Evolutionary conservation across 2,888 invertebrate species (phyloP).

Genomic region (Eucriotettix oculatus): DNA sequence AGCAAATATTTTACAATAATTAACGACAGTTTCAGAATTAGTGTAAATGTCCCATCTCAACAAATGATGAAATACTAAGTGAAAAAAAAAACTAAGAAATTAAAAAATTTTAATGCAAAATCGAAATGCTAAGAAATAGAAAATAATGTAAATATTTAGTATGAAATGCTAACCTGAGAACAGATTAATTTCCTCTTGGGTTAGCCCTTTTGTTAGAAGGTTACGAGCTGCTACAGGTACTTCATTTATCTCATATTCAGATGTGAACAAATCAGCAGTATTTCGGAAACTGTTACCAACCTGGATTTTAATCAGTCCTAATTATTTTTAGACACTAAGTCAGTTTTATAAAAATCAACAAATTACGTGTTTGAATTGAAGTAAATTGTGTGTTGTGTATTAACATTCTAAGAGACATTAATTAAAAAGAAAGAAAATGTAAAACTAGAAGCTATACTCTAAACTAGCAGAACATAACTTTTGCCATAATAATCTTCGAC

Average conservation of each 20-base stretch:
- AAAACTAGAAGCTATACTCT: not conserved
- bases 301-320: not conserved
- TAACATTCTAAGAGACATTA: too few relatives aligned
- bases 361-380: not conserved
- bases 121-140: not conserved
- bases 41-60: too few relatives aligned
- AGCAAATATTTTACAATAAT: too few relatives aligned
- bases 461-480: not conserved
- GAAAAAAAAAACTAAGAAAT: conserved; percentile 4
- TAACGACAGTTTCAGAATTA: too few relatives aligned
- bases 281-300: conserved; percentile 9
- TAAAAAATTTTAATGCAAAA: conserved; percentile 1
- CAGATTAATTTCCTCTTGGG: conserved; percentile 37
- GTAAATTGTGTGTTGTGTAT: too few relatives aligned
- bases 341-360: not conserved
- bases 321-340: not conserved
- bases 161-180: conserved; percentile 21
- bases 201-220: conserved; percentile 35
- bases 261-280: conserved; percentile 22
- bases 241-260: conserved; percentile 41
- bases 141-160: not conserved
- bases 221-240: conserved; percentile 37
- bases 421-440: not conserved
- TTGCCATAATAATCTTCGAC: not conserved
- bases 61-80: too few relatives aligned